Evolutionary conservation across 1,140 invertebrate species (phyloP), one percentile per base, ranked within the genome.

Genomic region (Cyclargus thomasi): DNA sequence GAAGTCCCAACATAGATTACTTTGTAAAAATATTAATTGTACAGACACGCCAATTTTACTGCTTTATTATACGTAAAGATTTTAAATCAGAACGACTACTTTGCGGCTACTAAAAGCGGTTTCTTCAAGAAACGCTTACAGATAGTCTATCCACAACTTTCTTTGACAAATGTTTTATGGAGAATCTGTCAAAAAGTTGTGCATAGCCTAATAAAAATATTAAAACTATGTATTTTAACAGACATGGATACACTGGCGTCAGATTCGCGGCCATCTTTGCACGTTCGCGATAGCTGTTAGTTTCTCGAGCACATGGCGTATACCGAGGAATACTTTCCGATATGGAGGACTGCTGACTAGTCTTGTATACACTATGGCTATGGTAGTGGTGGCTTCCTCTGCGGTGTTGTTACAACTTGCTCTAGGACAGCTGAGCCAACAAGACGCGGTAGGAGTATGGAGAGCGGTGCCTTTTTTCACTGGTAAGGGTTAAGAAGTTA

Each of bases 381-480:
- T 94, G 35, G 62, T 94, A 2, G 71, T 93, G 8, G 91, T 95
- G 20, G 96, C 95, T 1, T 90, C 96, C 53, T 96, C 96, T 0
- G 90, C 95, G 16, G 93, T 95, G 47, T 93, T 96, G 67, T 90
- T 96, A 67, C 96, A 97, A 85, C 92, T 96, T 4, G 92, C 94
- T 0, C 85, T 96, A 7, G 96, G 96, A 3, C 96, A 97, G 83
- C 94, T 96, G 73, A 94, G 94, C 53, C 94, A 95, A 76, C 92
- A 93, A 80, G 95, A 95, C 62, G 93, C 95, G 17, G 94, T 95
- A 53, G 95, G 95, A 16, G 92, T 95, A 59, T 97, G 95, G 95
- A 92, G 94, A 72, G 95, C 96, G 67, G 95, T 95, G 36, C 96
- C 96, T 1, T 91, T 97, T 23, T 95, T 96, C 76, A 95, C 93